phyloP scores from a whole-genome alignment of 2,888 invertebrate genomes.

The Idaea straminata region DNA sequence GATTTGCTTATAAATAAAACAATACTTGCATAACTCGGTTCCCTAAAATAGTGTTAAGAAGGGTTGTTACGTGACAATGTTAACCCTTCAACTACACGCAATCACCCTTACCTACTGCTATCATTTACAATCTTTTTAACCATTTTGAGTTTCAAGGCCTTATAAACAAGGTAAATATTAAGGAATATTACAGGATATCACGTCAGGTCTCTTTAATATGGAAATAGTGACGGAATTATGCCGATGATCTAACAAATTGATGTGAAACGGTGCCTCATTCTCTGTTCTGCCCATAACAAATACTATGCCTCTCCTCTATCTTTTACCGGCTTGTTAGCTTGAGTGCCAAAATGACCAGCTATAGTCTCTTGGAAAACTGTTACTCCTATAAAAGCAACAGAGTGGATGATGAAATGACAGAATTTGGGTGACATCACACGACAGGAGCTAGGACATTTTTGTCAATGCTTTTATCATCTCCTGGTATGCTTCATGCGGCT shows the following conservation, averaged over 20 bases:
- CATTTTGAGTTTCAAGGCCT: background rate
- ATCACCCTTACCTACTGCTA: background rate
- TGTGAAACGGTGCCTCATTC: too few relatives aligned
- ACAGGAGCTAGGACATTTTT: background rate
- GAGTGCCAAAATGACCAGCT: too few relatives aligned
- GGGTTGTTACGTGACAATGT: background rate
- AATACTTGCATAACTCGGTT: background rate
- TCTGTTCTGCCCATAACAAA: too few relatives aligned
- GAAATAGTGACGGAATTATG: too few relatives aligned
- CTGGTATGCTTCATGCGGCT: too few relatives aligned
- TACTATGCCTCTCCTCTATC: too few relatives aligned
- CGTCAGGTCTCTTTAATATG: background rate
- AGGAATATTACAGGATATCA: background rate
- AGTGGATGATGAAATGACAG: too few relatives aligned
- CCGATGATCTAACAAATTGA: too few relatives aligned
- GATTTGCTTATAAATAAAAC: constrained; percentile 2
- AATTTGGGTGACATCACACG: too few relatives aligned
- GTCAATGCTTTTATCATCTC: background rate
- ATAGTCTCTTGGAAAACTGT: too few relatives aligned
- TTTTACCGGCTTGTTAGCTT: too few relatives aligned
- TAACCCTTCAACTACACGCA: background rate
- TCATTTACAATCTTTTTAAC: background rate
- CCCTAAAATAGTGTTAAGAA: background rate
- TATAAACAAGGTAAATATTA: background rate
- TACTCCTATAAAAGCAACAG: too few relatives aligned